Conservation (phyloP, 37 sponge, comb jelly and placozoan genomes). For the Oscarella lobularis region DNA sequence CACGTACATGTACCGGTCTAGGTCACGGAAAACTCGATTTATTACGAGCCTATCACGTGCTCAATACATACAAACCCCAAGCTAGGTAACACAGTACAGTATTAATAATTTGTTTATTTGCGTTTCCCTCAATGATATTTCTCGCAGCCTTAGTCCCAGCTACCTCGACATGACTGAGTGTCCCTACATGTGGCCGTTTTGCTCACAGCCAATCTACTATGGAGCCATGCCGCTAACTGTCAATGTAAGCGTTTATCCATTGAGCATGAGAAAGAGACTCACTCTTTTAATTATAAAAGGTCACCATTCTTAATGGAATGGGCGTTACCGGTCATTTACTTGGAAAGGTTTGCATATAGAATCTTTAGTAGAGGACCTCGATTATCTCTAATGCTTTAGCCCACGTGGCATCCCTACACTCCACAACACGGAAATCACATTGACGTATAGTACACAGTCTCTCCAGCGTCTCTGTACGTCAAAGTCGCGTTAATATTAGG, state of each 20-base stretch:
- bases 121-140: neutral
- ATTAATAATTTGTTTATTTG: neutral
- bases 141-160: constrained; percentile 63
- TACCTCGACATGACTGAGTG: constrained; percentile 92
- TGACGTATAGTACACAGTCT: constrained; percentile 23
- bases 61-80: constrained; percentile 67
- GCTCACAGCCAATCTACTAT: constrained; percentile 94
- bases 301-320: constrained; percentile 98
- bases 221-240: constrained; percentile 70
- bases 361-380: neutral
- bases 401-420: constrained; percentile 36
- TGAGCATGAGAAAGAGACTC: neutral
- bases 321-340: constrained; percentile 74
- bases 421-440: constrained; percentile 45
- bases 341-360: constrained; percentile 39
- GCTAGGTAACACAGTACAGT: constrained; percentile 29
- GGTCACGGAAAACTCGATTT: constrained; percentile 89
- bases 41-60: constrained; percentile 68
- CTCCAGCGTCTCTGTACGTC: neutral
- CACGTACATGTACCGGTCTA: no score
- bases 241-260: constrained; percentile 50
- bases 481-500: no score
- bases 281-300: constrained; percentile 15
- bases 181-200: constrained; percentile 99
- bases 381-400: neutral